Evolutionary conservation across 2,113 vertebrate species (phyloP), one percentile per base, ranked within the genome.

Genomic region (Scomber japonicus): DNA sequence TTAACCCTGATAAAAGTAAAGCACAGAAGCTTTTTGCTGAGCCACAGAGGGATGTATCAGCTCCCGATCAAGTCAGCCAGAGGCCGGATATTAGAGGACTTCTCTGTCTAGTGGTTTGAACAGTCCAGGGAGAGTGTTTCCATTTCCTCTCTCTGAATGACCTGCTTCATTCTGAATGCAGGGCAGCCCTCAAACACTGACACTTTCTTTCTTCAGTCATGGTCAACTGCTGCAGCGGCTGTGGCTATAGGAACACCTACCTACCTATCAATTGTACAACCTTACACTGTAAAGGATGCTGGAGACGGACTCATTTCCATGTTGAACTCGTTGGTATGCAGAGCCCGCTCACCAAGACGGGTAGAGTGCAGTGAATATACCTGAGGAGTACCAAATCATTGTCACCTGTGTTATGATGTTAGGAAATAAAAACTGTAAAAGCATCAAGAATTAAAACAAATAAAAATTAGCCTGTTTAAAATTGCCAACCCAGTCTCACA

Each of bases 81-180:
- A 54, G 48, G 61, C 78, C 31, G 76, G 77, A 81, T 86, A 82
- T 81, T 86, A 46, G 56, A 74, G 40, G 59, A 71, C 62, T 83
- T 86, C 16, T 80, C 69, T 62, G 81, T 82, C 70, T 45, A 67
- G 61, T 30, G 59, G 40, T 63, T 68, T 51, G 68, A 82, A 50
- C 77, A 46, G 65, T 83, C 74, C 53, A 0, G 21, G 15, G 77
- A 79, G 82, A 77, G 49, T 27, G 60, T 84, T 81, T 75, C 14
- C 61, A 63, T 54, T 80, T 75, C 71, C 67, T 77, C 67, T 66
- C 61, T 60, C 5, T 14, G 30, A 71, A n/a, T 75, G 73, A 74
- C 64, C 85, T 1, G 51, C 71, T 83, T 13, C 21, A 31, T 81
- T 93, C 86, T 81, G 45, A 81, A 94, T 93, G 40, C 91, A 89